Conservation (phyloP, 2,797 vertebrate genomes). For the Macroramphosus scolopax region DNA sequence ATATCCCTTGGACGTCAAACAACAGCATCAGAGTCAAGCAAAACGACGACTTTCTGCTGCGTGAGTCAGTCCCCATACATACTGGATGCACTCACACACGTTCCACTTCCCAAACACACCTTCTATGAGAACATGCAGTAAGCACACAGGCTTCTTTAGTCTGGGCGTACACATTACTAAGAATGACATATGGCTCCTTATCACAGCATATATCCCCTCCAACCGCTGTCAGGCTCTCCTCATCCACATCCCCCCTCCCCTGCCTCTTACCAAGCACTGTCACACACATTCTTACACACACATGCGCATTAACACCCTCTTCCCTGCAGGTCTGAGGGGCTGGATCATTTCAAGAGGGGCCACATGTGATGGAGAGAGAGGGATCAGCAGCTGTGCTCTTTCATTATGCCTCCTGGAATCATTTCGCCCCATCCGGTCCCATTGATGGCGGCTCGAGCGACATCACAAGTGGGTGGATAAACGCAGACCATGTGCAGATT, state of each 20-base stretch:
- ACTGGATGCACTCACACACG: conserved; percentile 4
- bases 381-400: conserved; percentile 74
- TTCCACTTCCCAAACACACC: conserved; percentile 9
- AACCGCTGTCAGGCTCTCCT: conserved; percentile 1
- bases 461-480: conserved; percentile 65
- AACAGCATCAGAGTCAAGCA: too few species aligned
- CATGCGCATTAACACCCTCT: conserved; percentile 29
- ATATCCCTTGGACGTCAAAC: too few species aligned
- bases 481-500: conserved; percentile 61
- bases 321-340: conserved; percentile 43
- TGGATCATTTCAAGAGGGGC: conserved; percentile 44
- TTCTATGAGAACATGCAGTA: neutral
- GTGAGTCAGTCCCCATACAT: conserved; percentile 13
- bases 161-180: conserved; percentile 6
- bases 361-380: conserved; percentile 31
- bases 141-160: neutral
- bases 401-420: conserved; percentile 65
- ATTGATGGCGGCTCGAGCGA: conserved; percentile 52
- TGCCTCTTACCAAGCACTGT: neutral
- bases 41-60: conserved; percentile 11
- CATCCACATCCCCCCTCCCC: neutral
- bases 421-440: conserved; percentile 66
- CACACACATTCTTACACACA: conserved; percentile 21
- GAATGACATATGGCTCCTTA: conserved; percentile 22
- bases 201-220: conserved; percentile 5